Evolutionary conservation across 2,888 invertebrate species (phyloP).

Genomic region (Sarcophaga variegata): DNA sequence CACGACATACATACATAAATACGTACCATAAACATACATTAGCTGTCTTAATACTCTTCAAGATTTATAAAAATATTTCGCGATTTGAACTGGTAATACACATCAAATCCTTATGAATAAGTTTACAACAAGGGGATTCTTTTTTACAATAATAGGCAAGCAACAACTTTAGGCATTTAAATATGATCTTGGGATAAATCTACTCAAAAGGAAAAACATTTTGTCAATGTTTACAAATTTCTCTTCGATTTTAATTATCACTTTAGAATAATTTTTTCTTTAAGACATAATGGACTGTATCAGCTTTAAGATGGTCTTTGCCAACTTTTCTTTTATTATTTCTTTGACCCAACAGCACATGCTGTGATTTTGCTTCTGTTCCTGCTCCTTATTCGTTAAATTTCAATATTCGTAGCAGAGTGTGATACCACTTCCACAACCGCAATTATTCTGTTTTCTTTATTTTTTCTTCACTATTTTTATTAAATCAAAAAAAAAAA

Average conservation of each 20-base stretch:
- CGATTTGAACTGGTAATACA: no score
- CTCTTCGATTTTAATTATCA: constrained; percentile 45
- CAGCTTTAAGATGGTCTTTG: constrained; percentile 35
- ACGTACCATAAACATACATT: no score
- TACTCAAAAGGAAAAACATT: no score
- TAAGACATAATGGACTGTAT: constrained; percentile 55
- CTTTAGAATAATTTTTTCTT: constrained; percentile 19
- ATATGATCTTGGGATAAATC: no score
- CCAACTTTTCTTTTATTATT: constrained; percentile 31
- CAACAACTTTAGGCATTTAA: no score
- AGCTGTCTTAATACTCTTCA: no score
- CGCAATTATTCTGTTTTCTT: constrained; percentile 31
- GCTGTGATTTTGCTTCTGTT: not conserved
- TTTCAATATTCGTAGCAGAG: not conserved
- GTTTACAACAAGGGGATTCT: no score
- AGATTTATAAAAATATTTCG: no score
- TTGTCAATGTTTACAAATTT: constrained; percentile 25
- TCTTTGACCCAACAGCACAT: constrained; percentile 27
- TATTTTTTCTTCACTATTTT: not conserved
- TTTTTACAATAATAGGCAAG: no score
- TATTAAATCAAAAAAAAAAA: not conserved
- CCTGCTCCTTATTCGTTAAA: no score
- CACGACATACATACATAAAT: no score
- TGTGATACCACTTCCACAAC: constrained; percentile 15
- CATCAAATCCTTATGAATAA: no score